A percentile compares a stretch with the other conserved stretches of the same genome.
Conservation (phyloP, 2,888 invertebrate genomes). For the Torymus tubicola region DNA sequence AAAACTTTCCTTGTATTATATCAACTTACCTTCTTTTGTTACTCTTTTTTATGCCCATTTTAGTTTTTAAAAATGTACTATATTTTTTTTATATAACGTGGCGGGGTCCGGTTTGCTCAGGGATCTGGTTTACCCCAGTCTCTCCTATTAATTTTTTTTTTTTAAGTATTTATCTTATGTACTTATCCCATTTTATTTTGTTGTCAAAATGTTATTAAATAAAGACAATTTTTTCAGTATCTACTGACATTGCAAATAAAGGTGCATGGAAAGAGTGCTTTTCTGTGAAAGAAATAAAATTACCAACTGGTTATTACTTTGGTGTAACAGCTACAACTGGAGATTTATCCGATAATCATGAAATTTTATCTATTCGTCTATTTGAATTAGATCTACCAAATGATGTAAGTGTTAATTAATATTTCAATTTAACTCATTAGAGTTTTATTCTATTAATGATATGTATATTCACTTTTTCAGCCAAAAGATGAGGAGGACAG, state of each 20-base stretch:
- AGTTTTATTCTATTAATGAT: conserved; percentile 13
- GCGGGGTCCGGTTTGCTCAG: too few species aligned
- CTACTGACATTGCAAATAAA: conserved; percentile 93
- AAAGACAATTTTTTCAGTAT: conserved; percentile 79
- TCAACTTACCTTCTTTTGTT: too few species aligned
- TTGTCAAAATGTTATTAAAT: not conserved
- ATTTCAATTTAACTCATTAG: conserved; percentile 9
- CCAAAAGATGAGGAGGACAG: conserved; percentile 84
- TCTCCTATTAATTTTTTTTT: too few species aligned
- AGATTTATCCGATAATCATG: conserved; percentile 97
- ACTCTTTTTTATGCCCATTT: too few species aligned
- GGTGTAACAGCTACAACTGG: conserved; percentile 98
- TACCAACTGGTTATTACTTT: conserved; percentile 97
- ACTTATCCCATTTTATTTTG: not conserved
- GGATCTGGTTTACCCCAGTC: too few species aligned
- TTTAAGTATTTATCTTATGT: too few species aligned
- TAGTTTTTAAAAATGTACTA: too few species aligned
- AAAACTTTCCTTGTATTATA: too few species aligned
- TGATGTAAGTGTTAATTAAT: conserved; percentile 76
- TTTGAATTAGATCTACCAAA: conserved; percentile 92
- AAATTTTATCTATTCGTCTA: conserved; percentile 92
- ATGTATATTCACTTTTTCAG: conserved; percentile 72
- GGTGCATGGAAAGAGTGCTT: conserved; percentile 97
- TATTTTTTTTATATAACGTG: too few species aligned
- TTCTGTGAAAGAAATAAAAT: conserved; percentile 88